phyloP scores from a whole-genome alignment of 2,888 invertebrate species.

The Zele albiditarsus region DNA sequence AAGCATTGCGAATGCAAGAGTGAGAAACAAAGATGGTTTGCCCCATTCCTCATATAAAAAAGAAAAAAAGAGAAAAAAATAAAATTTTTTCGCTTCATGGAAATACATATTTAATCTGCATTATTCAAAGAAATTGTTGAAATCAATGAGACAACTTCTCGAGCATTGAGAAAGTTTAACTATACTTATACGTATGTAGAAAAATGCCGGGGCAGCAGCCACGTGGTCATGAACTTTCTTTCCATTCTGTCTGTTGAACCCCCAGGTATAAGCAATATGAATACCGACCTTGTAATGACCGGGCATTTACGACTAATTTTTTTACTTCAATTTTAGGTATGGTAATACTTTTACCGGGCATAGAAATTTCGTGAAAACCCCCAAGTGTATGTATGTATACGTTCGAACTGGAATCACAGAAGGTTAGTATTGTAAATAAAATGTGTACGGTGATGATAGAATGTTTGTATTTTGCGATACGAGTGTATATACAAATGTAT shows the following conservation, averaged over 20 bases:
- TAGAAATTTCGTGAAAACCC: background rate
- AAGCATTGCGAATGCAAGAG: background rate
- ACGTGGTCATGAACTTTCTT: slow-evolving; percentile 22
- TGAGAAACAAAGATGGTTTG: slow-evolving; percentile 1
- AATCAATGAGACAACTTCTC: background rate
- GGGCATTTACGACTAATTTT: background rate
- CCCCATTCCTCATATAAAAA: background rate
- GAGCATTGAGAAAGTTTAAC: background rate
- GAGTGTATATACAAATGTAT: background rate
- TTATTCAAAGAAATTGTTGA: background rate
- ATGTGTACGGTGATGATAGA: background rate
- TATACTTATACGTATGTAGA: background rate
- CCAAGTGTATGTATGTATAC: background rate
- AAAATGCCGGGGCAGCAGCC: background rate
- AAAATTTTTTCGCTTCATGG: background rate
- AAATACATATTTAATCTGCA: background rate
- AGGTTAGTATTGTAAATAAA: background rate
- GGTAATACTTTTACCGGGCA: background rate
- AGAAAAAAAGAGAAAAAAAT: slow-evolving; percentile 20
- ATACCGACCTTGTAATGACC: background rate
- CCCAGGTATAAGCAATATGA: background rate
- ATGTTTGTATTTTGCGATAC: slow-evolving; percentile 5
- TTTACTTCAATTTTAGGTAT: background rate
- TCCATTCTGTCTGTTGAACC: background rate
- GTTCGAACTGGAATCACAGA: background rate